Base-by-base conservation (phyloP, 2,888 invertebrate genomes). In the Plagiodera versicolora region DNA sequence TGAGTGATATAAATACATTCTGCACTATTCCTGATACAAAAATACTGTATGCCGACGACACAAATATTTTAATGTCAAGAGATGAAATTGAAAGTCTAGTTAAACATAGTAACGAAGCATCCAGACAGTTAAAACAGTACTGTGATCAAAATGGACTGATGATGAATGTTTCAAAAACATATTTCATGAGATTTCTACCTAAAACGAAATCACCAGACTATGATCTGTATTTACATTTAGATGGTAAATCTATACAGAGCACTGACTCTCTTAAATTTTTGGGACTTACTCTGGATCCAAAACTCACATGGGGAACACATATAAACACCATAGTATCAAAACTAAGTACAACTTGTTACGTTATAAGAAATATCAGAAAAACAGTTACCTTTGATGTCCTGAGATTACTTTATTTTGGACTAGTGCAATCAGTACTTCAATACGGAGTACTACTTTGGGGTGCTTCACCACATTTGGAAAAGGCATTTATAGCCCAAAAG, bases 391-490 rank as follows among this genome's bases (percentile, higher is more conserved):
- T 55, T 46, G 14, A 55, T 46, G 30, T 46, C 4, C 28, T 54
- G 24, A 46, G 28, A 47, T 30, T 46, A 14, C 17, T 55, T 11
- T 30, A 47, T 47, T 55, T 30, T 55, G 55, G 47, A 28, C 28
- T 55, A 55, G 18, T 55, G 10, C 55, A 55, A 17, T 55, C 47
- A 18, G 50, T 24, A 20, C 45, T 45, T 45, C 45, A 24, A 24
- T 24, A 24, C 24, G 24, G 24, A 24, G 3, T 24, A 24, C 24
- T 24, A 18, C 11, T 48, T 48, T 48, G 48, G 48, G 20, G 48
- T 19, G 19, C 48, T 14, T 48, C 48, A 48, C 20, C 48, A 19
- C 20, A 48, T 48, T 48, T 3, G 9, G 18, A 48, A 19, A 48
- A 48, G 10, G 10, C 20, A 19, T 48, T 48, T 19, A 48, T 20